Base-by-base conservation (phyloP, 2,888 invertebrate species). In the Unio delphinus region DNA sequence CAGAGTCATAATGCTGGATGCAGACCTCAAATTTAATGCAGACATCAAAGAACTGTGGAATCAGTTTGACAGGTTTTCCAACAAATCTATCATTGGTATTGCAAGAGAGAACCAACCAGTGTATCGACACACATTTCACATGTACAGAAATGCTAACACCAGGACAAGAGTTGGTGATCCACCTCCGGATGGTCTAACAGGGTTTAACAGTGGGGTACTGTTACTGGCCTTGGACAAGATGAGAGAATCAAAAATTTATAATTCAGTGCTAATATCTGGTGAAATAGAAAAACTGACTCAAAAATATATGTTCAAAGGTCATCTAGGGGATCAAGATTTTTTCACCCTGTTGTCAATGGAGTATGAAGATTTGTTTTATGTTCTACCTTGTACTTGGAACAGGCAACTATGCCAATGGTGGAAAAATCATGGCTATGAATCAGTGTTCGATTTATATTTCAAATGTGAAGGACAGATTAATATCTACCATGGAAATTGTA, bases 271-370 rank as follows among this genome's bases (percentile, higher is more conserved):
- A 11, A 79, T 82, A 57, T 76, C 79, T 4, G 78, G 87, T 1
- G 67, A 70, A 23, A 72, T 91, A 1, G 73, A 82, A 28, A 66
- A 73, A 5, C 70, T 91, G 26, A 86, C 89, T 20, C 69, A 86
- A 20, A 90, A 91, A 77, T 92, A 90, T 80, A 73, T 80, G 34
- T 90, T 90, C 73, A 84, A 87, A 75, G 90, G 89, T 28, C 94
- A 95, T 88, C 91, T 95, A 54, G 95, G 95, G 1, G 95, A 95
- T 89, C 95, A 95, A 89, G 95, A 95, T 90, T 94, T 94, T 89
- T 95, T 94, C 86, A 94, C 94, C 0, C 89, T 95, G 55, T 83
- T 95, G 17, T 93, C 93, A 17, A 92, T 92, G 79, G 94, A 95
- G 83, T 91, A 93, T 81, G 94, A 94, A 11, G 92, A 94, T 75